Base-by-base conservation (phyloP, 2,888 invertebrate species). In the Anodontia alba region DNA sequence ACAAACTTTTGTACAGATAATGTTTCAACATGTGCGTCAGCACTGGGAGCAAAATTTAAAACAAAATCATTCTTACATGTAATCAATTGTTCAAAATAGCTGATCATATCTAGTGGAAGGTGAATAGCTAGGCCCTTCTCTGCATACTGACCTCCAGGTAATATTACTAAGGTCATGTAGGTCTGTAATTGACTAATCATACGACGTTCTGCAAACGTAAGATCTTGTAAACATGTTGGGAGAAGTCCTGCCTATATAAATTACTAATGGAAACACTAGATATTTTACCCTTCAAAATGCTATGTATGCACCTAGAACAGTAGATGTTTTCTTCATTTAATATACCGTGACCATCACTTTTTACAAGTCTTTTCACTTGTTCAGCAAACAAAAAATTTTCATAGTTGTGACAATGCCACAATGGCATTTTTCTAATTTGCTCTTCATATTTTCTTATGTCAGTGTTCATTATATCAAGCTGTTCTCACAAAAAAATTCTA, bases 71-170 rank as follows among this genome's bases (percentile, higher is more conserved):
- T n/a, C 38, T 29, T 73, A 1, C n/a, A 2, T 7, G 15, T 46
- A 29, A 68, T 0, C 12, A 78, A 31, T 20, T 73, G 66, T 29
- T 67, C 36, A 43, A n/a, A 71, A 49, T 77, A 77, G n/a, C 20
- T n/a, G 33, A 72, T 71, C 15, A 77, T 5, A 36, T 77, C 77
- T 2, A 77, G 46, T n/a, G 77, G 82, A 36, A 83, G 80, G 76
- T 83, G 79, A 33, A 80, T 83, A 20, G 79, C 79, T 12, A 80
- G 29, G 15, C 79, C 83, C 71, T 83, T 77, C 51, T 83, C 79
- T 51, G 83, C 80, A 77, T 62, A 83, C 26, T 80, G 83, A 17
- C 83, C 83, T 20, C 78, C 78, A 46, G 73, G 80, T 10, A 83
- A 68, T 15, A 80, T 62, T 43, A 83, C 23, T 23, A 80, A 54